Conservation (phyloP, 2,888 invertebrate species). For the Erpobdella octoculata region DNA sequence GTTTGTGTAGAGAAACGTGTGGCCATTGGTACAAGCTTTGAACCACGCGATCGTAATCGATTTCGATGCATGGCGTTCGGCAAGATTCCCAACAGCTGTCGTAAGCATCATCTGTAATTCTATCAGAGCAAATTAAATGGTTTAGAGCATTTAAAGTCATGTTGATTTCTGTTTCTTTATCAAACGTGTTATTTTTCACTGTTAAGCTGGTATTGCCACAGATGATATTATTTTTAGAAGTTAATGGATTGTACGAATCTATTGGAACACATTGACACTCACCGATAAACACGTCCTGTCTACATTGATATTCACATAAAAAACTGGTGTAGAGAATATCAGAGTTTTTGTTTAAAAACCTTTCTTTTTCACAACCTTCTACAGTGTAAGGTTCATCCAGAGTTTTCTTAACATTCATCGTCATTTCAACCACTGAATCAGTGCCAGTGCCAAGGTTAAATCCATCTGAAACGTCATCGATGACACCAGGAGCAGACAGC, state of each 20-base stretch:
- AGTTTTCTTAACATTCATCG: not conserved
- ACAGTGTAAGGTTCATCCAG: constrained; percentile 9
- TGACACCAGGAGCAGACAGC: not conserved
- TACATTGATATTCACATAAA: not conserved
- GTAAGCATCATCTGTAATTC: not conserved
- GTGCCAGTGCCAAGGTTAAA: constrained; percentile 16
- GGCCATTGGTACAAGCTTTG: constrained; percentile 10
- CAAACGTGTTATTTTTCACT: not conserved
- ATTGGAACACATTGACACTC: not conserved
- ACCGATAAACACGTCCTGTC: not conserved
- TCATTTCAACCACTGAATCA: not conserved
- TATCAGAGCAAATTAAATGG: not conserved
- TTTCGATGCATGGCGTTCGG: constrained; percentile 12
- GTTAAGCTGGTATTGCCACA: not conserved
- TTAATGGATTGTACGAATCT: not conserved
- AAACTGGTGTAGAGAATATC: not conserved
- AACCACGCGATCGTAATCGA: not conserved
- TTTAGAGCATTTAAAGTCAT: not conserved
- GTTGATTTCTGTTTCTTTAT: not conserved
- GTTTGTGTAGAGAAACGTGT: not conserved
- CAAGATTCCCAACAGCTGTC: not conserved
- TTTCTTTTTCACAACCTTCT: not conserved
- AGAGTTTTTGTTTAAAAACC: not conserved
- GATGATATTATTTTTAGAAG: not conserved
- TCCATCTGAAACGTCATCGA: constrained; percentile 1